These are phyloP conservation scores for Strix uralensis DNA, from an alignment of 2,113 vertebrate genomes.

Conservation along the genomic window DNA sequence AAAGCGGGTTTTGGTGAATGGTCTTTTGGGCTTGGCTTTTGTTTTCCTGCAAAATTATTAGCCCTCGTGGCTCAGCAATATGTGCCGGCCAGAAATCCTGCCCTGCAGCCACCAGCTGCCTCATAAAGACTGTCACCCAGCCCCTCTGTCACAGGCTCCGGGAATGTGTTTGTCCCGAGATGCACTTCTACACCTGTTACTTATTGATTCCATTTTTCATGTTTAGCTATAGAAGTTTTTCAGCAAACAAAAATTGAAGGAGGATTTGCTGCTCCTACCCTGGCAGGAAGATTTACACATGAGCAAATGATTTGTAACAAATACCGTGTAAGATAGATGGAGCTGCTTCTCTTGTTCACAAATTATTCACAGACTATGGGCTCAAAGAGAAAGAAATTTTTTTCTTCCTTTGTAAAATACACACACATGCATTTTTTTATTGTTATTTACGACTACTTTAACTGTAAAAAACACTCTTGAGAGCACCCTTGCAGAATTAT, in stretches of 20 bases:
- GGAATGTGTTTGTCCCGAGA: not conserved
- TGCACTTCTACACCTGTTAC: not conserved
- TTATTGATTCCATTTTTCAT: not conserved
- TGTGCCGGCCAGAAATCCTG: not conserved
- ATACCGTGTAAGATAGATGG: not conserved
- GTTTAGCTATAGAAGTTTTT: not conserved
- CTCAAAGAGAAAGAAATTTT: not conserved
- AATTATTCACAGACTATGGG: not conserved
- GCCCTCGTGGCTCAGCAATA: not conserved
- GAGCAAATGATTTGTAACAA: conserved; percentile 48
- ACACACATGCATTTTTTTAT: not conserved
- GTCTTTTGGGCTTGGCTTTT: not conserved
- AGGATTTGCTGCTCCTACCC: not conserved
- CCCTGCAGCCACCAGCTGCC: not conserved
- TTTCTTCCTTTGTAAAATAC: not conserved
- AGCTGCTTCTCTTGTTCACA: conserved; percentile 23
- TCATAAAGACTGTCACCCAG: not conserved
- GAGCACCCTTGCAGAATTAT: not conserved
- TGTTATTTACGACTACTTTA: conserved; percentile 36
- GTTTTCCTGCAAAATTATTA: not conserved
- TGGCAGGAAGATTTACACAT: conserved; percentile 25
- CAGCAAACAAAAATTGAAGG: not conserved
- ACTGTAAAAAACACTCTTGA: not conserved
- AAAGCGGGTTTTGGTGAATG: not conserved
- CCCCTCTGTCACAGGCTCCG: fast-evolving